Conservation (phyloP, 2,888 invertebrate species). For the Drosophila lutescens region DNA sequence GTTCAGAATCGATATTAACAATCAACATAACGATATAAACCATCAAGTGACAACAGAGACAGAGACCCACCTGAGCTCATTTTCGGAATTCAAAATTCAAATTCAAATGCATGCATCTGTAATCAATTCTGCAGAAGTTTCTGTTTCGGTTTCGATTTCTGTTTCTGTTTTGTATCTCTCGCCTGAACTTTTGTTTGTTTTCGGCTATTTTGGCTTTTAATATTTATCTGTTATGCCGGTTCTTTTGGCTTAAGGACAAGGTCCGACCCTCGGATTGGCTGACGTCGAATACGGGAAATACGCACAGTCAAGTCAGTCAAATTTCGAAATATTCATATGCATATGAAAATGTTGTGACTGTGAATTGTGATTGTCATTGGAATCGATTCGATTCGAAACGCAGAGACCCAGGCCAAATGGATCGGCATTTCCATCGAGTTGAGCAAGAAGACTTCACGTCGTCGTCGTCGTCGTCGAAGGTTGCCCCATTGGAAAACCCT, state of each 20-base stretch:
- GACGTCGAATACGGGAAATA: constrained; percentile 50
- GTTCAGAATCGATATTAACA: constrained; percentile 52
- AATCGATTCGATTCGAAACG: background rate
- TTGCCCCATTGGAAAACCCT: constrained; percentile 23
- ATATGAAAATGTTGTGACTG: constrained; percentile 43
- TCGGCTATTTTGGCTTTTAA: constrained; percentile 17
- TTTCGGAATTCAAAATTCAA: constrained; percentile 14
- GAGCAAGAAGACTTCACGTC: background rate
- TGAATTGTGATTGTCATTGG: constrained; percentile 25
- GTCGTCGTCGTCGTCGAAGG: constrained; percentile 8
- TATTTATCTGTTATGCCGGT: constrained; percentile 51
- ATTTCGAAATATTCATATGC: constrained; percentile 50
- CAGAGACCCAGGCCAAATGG: background rate
- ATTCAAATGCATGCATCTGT: constrained; percentile 51
- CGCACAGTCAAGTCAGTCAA: constrained; percentile 41
- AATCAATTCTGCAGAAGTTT: constrained; percentile 58
- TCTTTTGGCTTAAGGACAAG: constrained; percentile 71
- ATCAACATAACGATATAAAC: constrained; percentile 23
- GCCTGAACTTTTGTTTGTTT: constrained; percentile 34
- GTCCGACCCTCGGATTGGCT: constrained; percentile 61
- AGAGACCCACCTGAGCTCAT: constrained; percentile 14
- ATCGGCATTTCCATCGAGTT: constrained; percentile 2
- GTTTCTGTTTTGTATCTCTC: background rate
- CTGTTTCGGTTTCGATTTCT: background rate
- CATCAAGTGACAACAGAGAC: constrained; percentile 24